These are phyloP conservation scores for Leptosomus discolor DNA, from an alignment of 2,113 vertebrate species.

Conservation along the genomic window DNA sequence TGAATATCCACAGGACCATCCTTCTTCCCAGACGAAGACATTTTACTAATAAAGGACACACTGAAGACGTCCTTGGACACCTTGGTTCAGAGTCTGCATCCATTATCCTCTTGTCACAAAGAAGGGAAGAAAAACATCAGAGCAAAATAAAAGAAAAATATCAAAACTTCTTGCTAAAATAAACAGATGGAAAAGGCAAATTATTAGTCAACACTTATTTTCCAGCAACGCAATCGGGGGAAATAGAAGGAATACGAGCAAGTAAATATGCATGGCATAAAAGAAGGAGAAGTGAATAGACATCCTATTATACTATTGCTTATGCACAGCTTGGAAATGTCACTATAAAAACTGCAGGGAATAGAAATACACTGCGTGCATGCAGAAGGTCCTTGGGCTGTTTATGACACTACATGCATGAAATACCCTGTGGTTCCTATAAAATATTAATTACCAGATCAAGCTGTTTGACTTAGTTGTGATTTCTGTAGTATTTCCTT, in stretches of 20 bases:
- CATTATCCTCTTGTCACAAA: not conserved
- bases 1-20: not conserved
- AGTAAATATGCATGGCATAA: not conserved
- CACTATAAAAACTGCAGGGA: not conserved
- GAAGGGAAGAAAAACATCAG: not conserved
- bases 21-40: not conserved
- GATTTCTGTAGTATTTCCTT: not conserved
- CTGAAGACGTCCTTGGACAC: not conserved
- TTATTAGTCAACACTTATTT: not conserved
- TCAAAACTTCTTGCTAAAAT: not conserved
- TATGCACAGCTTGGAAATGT: slow-evolving; percentile 8
- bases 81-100: not conserved
- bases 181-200: not conserved
- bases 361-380: not conserved
- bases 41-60: not conserved
- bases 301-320: not conserved
- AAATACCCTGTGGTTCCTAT: not conserved
- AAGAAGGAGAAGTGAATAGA: slow-evolving; percentile 8
- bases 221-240: not conserved
- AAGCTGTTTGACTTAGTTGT: slow-evolving; percentile 5
- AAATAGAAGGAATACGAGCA: not conserved
- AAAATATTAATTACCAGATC: not conserved
- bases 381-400: not conserved
- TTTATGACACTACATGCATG: not conserved
- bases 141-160: not conserved